phyloP scores from a whole-genome alignment of 2,113 vertebrate genomes.

The Otolemur garnettii region DNA sequence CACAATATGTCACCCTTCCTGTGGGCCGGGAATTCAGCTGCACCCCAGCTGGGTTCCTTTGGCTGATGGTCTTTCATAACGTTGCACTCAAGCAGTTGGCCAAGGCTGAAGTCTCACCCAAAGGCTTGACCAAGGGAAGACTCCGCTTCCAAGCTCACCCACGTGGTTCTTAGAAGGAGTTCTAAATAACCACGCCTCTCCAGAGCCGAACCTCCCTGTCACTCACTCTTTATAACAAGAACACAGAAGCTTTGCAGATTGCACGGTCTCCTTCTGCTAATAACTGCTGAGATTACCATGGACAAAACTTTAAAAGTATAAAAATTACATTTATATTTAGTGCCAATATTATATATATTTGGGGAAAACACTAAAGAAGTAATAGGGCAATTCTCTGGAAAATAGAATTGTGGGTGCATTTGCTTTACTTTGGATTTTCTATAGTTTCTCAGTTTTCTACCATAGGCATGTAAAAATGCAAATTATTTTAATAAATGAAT shows the following conservation, averaged over 20 bases:
- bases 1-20: background rate
- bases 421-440: constrained; percentile 22
- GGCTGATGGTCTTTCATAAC: background rate
- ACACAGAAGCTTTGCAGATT: background rate
- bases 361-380: constrained; percentile 11
- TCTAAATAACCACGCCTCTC: background rate
- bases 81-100: background rate
- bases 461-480: constrained; percentile 20
- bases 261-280: background rate
- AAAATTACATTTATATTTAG: background rate
- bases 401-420: constrained; percentile 4
- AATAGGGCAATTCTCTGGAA: background rate
- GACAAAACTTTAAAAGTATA: background rate
- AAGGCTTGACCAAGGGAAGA: background rate
- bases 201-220: background rate
- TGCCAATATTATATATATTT: background rate
- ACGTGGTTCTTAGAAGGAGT: background rate
- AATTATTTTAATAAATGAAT: constrained; percentile 29
- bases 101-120: background rate
- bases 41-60: background rate
- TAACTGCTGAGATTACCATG: background rate
- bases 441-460: constrained; percentile 4
- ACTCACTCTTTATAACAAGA: constrained; percentile 20
- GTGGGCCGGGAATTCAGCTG: background rate
- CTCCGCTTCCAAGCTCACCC: background rate